Percentiles rank a stretch among this genome's conserved stretches.
Conservation (phyloP, 2,797 vertebrate genomes). For the Cetoscarus ocellatus region DNA sequence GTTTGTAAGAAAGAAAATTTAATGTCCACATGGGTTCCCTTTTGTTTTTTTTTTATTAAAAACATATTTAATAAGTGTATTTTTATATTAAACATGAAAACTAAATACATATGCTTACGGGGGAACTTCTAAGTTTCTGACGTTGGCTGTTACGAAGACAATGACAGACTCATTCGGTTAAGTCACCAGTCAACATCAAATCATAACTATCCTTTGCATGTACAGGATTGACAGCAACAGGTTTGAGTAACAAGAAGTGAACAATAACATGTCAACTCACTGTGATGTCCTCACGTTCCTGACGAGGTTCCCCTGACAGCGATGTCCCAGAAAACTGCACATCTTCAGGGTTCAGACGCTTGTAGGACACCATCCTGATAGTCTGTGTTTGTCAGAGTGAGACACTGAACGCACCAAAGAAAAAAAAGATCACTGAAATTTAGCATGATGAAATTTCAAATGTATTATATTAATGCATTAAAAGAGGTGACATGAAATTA, state of each 20-base stretch:
- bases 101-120: no score
- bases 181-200: no score
- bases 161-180: no score
- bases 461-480: no score
- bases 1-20: no score
- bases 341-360: conserved; percentile 77
- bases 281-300: conserved; percentile 39
- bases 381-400: neutral
- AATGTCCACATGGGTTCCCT: no score
- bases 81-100: no score
- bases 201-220: neutral
- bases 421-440: neutral
- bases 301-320: conserved; percentile 52
- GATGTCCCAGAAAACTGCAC: conserved; percentile 66
- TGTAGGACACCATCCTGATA: conserved; percentile 76
- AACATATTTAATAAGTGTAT: no score
- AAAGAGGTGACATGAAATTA: neutral
- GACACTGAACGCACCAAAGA: neutral
- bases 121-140: no score
- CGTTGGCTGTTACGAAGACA: no score
- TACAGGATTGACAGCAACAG: neutral
- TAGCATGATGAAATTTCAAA: no score
- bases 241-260: neutral
- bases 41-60: no score
- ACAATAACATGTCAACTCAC: conserved; percentile 50